phyloP scores from a whole-genome alignment of 2,113 vertebrate genomes.

The Toxotes chatareus region DNA sequence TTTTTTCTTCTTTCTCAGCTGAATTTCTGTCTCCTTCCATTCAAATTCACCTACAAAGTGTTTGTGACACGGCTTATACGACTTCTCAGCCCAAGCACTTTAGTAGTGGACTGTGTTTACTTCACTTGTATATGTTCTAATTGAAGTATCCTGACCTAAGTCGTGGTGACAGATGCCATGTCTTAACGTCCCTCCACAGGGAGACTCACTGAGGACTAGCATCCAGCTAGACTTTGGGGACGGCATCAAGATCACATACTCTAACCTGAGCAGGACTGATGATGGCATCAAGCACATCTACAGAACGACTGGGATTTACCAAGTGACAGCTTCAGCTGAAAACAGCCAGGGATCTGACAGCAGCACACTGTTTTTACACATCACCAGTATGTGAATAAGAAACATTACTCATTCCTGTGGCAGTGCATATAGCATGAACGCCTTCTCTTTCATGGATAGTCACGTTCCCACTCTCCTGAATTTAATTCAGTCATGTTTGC shows the following conservation, averaged over 20 bases:
- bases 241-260: conserved; percentile 93
- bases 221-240: conserved; percentile 97
- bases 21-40: conserved; percentile 59
- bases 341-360: conserved; percentile 93
- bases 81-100: conserved; percentile 62
- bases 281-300: conserved; percentile 93
- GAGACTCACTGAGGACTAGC: conserved; percentile 91
- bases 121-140: conserved; percentile 41
- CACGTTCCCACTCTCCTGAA: conserved; percentile 40
- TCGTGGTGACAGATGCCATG: conserved; percentile 72
- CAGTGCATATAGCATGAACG: conserved; percentile 45
- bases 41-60: conserved; percentile 50
- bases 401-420: conserved; percentile 57
- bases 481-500: conserved; percentile 55
- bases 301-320: conserved; percentile 91
- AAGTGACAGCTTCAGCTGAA: conserved; percentile 90
- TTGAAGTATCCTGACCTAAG: conserved; percentile 62
- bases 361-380: conserved; percentile 91
- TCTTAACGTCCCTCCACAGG: conserved; percentile 80
- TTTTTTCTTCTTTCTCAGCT: conserved; percentile 47
- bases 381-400: conserved; percentile 91
- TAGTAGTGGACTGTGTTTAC: conserved; percentile 40
- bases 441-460: conserved; percentile 54
- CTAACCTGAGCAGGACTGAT: conserved; percentile 93
- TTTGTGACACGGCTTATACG: conserved; percentile 60